These are phyloP conservation scores for Eulithis testata DNA, from an alignment of 2,888 invertebrate species.

Conservation along the genomic window DNA sequence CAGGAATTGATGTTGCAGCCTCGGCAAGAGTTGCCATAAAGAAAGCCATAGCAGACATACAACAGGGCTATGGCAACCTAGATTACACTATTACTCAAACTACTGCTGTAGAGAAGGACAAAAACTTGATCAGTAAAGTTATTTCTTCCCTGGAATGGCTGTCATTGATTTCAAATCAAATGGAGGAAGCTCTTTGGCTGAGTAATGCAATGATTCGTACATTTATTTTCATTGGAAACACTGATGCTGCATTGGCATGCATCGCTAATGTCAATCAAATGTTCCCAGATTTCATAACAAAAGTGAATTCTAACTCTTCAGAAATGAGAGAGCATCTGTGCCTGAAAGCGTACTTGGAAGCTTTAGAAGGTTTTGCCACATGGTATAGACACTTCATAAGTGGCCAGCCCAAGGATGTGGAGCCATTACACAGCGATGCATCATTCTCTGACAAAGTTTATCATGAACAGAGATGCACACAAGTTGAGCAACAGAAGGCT, in stretches of 20 bases:
- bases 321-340: slow-evolving; percentile 93
- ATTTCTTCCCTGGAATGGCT: slow-evolving; percentile 92
- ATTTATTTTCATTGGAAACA: slow-evolving; percentile 92
- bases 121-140: slow-evolving; percentile 70
- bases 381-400: slow-evolving; percentile 95
- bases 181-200: slow-evolving; percentile 92
- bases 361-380: slow-evolving; percentile 93
- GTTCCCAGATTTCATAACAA: slow-evolving; percentile 68
- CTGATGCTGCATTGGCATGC: slow-evolving; percentile 92
- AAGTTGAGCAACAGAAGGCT: slow-evolving; percentile 91
- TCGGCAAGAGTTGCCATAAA: slow-evolving; percentile 95
- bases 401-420: slow-evolving; percentile 89
- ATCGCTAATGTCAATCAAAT: slow-evolving; percentile 76
- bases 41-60: slow-evolving; percentile 82
- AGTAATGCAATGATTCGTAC: slow-evolving; percentile 95
- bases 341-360: slow-evolving; percentile 93
- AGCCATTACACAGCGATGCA: slow-evolving; percentile 83
- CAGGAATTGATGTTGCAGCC: slow-evolving; percentile 92
- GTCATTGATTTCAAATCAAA: slow-evolving; percentile 90
- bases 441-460: slow-evolving; percentile 95
- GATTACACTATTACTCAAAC: slow-evolving; percentile 86
- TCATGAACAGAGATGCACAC: slow-evolving; percentile 92
- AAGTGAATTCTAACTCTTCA: slow-evolving; percentile 70
- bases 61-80: slow-evolving; percentile 75
- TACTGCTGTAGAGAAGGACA: slow-evolving; percentile 85